Evolutionary conservation across 2,113 vertebrate species (phyloP), one percentile per base, ranked within the genome.

Genomic region (Macrotus californicus): DNA sequence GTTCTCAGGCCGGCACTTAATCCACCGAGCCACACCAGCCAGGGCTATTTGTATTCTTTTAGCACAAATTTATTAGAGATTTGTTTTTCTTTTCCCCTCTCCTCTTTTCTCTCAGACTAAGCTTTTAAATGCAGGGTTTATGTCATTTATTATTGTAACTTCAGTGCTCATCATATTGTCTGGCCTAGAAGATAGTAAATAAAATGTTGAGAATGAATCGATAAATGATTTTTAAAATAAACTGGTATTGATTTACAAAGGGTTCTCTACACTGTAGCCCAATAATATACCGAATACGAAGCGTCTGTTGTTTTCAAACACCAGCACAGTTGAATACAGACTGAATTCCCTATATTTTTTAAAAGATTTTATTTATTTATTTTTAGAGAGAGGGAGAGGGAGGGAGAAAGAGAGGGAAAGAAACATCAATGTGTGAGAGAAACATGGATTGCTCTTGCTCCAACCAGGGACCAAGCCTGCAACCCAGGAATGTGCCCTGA

Each of bases 201-300:
- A 92, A 89, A 86, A 84, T 89, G 24, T 43, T 85, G 41, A 87
- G 76, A 88, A 69, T 70, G 85, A 92, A 77, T 72, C 41, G 43
- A 91, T 70, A 87, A 36, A 36, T 56, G 39, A 79, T 59, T 59
- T 86, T 69, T 7, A 26, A 93, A 86, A 86, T 36, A 81, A 89
- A 36, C 43, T 56, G n/a, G 36, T 50, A 66, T 52, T 67, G 76
- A 83, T 54, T 89, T 86, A 77, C 48, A 81, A 84, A 52, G 52
- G 48, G 77, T 81, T 88, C 39, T 84, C 39, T 24, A 46, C 2
- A 41, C 12, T 70, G 50, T 26, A 59, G 31, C 26, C 9, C 14
- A 87, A 7, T 48, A 84, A 91, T 0, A 0, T 69, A 10, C 50
- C 39, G 13, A 64, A 22, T 77, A 77, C 94, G 66, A 94, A 69